phyloP scores from a whole-genome alignment of 2,888 invertebrate genomes.

The Hypena proboscidalis region DNA sequence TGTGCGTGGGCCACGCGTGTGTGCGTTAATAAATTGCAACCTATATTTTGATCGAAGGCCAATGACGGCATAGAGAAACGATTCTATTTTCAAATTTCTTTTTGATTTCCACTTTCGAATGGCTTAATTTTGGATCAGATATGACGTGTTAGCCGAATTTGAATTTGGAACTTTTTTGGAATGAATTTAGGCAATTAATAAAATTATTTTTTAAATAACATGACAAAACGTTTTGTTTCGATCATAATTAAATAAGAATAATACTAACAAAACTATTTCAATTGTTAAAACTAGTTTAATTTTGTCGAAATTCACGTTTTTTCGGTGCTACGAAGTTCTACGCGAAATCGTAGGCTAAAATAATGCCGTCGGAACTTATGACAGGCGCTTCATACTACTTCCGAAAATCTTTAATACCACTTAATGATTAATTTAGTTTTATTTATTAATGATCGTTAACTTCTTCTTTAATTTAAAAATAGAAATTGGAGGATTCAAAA shows the following conservation, averaged over 20 bases:
- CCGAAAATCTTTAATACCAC: slow-evolving; percentile 9
- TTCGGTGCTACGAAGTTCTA: slow-evolving; percentile 48
- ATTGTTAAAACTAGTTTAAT: slow-evolving; percentile 12
- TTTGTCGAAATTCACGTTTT: slow-evolving; percentile 20
- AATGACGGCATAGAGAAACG: slow-evolving; percentile 66
- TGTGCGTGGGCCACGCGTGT: slow-evolving; percentile 64
- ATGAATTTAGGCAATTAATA: slow-evolving; percentile 12
- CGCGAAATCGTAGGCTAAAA: slow-evolving; percentile 78
- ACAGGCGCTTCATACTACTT: slow-evolving; percentile 31
- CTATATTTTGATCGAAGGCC: slow-evolving; percentile 83
- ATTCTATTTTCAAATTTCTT: slow-evolving; percentile 43
- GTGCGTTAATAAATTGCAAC: slow-evolving; percentile 81
- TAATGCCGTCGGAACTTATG: slow-evolving; percentile 74
- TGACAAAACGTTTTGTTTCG: background rate
- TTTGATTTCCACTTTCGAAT: slow-evolving; percentile 12
- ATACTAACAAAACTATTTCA: background rate
- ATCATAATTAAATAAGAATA: background rate
- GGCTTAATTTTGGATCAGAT: background rate
- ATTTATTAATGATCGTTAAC: background rate
- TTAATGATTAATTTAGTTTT: background rate
- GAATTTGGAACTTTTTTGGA: slow-evolving; percentile 28
- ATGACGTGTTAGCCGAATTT: slow-evolving; percentile 4
- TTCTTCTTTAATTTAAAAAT: no score
- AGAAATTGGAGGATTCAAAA: no score
- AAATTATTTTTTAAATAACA: background rate